Percentiles rank a stretch among this genome's conserved stretches.
Conservation (phyloP, 2,888 invertebrate species). For the Eutolmus rufibarbis region DNA sequence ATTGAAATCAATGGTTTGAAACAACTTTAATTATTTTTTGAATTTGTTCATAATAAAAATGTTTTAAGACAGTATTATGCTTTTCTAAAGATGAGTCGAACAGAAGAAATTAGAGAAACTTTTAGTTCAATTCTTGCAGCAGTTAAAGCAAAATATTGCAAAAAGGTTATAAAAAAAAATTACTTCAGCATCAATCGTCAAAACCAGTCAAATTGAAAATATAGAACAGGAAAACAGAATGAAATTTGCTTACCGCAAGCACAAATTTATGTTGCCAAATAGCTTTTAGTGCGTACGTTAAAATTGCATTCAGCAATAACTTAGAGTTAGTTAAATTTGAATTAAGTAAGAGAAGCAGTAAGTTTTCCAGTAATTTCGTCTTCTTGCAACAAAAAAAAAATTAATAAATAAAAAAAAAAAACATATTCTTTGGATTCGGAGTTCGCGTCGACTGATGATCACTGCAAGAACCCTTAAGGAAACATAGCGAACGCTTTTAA, state of each 20-base stretch:
- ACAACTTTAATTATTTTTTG: too few relatives aligned
- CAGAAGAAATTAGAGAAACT: too few relatives aligned
- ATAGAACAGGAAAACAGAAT: neutral
- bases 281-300: conserved; percentile 35
- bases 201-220: neutral
- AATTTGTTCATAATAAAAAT: too few relatives aligned
- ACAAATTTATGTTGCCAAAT: conserved; percentile 39
- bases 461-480: conserved; percentile 36
- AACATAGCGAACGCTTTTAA: conserved; percentile 25
- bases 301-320: conserved; percentile 38
- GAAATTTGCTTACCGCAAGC: conserved; percentile 25
- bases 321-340: conserved; percentile 19
- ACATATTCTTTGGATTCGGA: conserved; percentile 12
- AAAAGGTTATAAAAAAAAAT: neutral
- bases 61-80: too few relatives aligned
- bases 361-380: conserved; percentile 34
- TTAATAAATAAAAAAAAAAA: neutral
- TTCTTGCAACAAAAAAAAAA: conserved; percentile 1
- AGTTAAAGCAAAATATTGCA: neutral
- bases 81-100: too few relatives aligned
- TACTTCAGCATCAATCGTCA: neutral
- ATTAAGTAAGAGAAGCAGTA: conserved; percentile 5
- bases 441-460: conserved; percentile 30
- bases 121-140: neutral
- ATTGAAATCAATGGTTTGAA: neutral